Conservation (phyloP, 2,797 vertebrate genomes). For the Alca torda region DNA sequence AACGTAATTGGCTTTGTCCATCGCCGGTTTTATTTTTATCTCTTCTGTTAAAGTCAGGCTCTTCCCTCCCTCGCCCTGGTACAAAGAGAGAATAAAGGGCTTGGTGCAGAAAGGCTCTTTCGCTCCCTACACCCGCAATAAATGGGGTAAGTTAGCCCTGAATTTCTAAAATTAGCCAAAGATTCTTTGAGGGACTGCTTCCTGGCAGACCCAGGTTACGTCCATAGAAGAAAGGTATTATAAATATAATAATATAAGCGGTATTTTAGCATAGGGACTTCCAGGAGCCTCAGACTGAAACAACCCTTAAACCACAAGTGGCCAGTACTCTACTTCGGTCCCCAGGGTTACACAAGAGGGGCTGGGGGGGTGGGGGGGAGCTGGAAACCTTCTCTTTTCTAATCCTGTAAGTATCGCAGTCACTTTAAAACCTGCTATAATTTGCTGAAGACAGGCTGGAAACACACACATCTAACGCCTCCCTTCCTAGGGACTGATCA, state of each 20-base stretch:
- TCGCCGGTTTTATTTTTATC: constrained; percentile 58
- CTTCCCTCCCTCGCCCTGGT: background rate
- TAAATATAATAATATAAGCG: background rate
- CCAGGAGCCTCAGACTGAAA: background rate
- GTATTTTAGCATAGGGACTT: background rate
- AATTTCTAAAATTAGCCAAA: constrained; percentile 10
- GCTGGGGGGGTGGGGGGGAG: background rate
- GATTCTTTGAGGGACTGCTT: background rate
- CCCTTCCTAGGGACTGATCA: background rate
- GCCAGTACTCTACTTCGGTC: background rate
- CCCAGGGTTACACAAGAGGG: background rate
- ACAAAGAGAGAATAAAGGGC: background rate
- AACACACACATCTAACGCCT: background rate
- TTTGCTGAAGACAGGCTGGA: background rate
- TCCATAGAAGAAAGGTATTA: background rate
- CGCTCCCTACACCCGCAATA: background rate
- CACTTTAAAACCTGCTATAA: background rate
- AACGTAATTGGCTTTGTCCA: constrained; percentile 62
- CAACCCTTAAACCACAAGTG: background rate
- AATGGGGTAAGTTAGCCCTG: background rate
- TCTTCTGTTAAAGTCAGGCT: constrained; percentile 33
- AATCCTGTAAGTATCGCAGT: background rate
- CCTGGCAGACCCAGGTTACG: background rate
- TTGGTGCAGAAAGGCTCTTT: background rate
- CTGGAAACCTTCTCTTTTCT: background rate